Evolutionary conservation across 2,797 vertebrate species (phyloP).

Genomic region (Tapirus indicus): DNA sequence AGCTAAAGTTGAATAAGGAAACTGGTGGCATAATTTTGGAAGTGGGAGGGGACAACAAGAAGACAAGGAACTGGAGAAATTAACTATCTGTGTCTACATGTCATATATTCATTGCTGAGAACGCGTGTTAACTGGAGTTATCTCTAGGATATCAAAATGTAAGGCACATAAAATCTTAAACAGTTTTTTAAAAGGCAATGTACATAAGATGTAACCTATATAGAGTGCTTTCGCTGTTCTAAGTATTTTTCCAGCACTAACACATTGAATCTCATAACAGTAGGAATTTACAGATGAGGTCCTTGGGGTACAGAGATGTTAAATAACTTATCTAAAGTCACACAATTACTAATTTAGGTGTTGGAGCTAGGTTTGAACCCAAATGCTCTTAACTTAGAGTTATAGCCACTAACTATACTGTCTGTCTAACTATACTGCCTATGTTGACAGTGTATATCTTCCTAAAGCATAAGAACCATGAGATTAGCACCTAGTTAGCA

Average conservation of each 20-base stretch:
- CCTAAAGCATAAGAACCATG: background rate
- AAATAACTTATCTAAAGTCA: background rate
- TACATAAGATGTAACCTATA: background rate
- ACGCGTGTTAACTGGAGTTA: background rate
- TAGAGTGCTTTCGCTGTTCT: background rate
- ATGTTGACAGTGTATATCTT: background rate
- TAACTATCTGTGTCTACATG: background rate
- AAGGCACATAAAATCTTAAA: background rate
- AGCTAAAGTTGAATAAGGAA: background rate
- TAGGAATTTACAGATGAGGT: background rate
- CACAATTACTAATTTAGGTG: background rate
- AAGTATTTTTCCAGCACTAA: background rate
- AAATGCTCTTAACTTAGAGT: background rate
- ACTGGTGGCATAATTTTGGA: slow-evolving; percentile 11
- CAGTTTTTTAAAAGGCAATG: background rate
- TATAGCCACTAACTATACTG: background rate
- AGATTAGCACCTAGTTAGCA: background rate
- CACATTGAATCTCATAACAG: background rate
- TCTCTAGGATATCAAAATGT: background rate
- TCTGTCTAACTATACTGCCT: background rate
- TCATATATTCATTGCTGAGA: background rate
- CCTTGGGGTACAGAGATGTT: background rate
- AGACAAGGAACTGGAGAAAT: background rate
- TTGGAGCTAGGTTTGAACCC: background rate
- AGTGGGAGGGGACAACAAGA: background rate